Conservation (phyloP, 2,888 invertebrate species). For the Phyllotreta cruciferae region DNA sequence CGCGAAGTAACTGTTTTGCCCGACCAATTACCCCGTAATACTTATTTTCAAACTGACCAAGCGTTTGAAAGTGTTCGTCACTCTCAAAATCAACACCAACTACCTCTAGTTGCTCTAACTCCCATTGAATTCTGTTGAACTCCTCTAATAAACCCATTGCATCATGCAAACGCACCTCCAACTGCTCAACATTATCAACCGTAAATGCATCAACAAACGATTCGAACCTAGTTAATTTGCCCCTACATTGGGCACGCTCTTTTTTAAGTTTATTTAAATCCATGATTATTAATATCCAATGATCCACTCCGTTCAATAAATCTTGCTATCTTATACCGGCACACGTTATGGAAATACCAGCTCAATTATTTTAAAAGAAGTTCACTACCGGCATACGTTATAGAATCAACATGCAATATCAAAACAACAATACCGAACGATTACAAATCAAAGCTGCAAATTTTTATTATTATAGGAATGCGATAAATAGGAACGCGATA, state of each 20-base stretch:
- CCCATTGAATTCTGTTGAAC: not conserved
- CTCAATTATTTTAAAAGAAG: too few species aligned
- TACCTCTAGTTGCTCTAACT: not conserved
- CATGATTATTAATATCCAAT: too few species aligned
- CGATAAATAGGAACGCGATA: too few species aligned
- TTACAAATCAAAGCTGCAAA: too few species aligned
- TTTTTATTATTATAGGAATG: too few species aligned
- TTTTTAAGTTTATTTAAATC: not conserved
- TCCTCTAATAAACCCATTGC: not conserved
- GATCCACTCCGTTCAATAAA: too few species aligned
- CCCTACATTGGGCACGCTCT: conserved; percentile 6
- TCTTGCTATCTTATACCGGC: too few species aligned
- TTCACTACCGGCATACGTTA: too few species aligned
- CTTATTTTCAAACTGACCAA: not conserved
- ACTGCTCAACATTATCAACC: not conserved
- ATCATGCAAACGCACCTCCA: conserved; percentile 2
- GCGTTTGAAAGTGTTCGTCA: not conserved
- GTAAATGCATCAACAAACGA: not conserved
- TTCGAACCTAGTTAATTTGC: conserved; percentile 3
- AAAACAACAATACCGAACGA: too few species aligned
- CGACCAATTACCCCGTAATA: not conserved
- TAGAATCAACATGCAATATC: too few species aligned
- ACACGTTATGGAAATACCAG: too few species aligned
- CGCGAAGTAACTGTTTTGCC: conserved; percentile 1
- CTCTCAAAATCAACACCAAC: not conserved